Evolutionary conservation across 92 coral and sea anemone genomes (phyloP).

Genomic region (Epizoanthus fatuus): DNA sequence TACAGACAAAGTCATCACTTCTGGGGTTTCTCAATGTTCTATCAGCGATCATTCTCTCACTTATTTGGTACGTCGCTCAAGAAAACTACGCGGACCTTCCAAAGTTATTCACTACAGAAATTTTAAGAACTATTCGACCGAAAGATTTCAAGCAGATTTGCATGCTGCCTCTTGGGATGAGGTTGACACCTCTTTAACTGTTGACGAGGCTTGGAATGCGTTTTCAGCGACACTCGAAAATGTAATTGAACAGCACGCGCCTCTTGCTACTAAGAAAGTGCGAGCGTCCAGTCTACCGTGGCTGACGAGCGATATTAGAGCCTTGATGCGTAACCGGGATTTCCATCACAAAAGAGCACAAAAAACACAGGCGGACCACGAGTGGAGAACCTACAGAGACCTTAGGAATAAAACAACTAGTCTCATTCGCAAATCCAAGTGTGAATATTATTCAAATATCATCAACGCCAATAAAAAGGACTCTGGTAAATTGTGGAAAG

Average conservation of each 20-base stretch:
- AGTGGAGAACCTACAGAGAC: conserved; percentile 30
- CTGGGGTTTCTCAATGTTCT: conserved; percentile 31
- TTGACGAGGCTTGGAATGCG: conserved; percentile 18
- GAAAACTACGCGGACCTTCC: conserved; percentile 17
- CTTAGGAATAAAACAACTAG: conserved; percentile 41
- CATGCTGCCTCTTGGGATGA: too few species aligned
- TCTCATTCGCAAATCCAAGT: conserved; percentile 40
- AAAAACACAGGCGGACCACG: conserved; percentile 8
- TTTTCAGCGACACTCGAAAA: not conserved
- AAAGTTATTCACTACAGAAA: conserved; percentile 30
- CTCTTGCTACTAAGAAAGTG: conserved; percentile 17
- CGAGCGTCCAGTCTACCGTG: conserved; percentile 30
- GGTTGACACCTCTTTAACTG: conserved; percentile 34
- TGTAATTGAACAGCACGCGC: conserved; percentile 31
- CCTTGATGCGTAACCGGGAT: conserved; percentile 26
- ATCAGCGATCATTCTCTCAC: conserved; percentile 48
- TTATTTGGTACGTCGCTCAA: conserved; percentile 28
- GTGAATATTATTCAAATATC: conserved; percentile 17
- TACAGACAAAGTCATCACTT: conserved; percentile 14
- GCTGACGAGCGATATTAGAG: not conserved
- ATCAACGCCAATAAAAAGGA: conserved; percentile 45
- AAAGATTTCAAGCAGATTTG: conserved; percentile 38
- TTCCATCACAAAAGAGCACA: conserved; percentile 44
- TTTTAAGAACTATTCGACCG: conserved; percentile 36
- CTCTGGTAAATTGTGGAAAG: conserved; percentile 36